Evolutionary conservation across 2,888 invertebrate species (phyloP).

Genomic region (Metalampra italica): DNA sequence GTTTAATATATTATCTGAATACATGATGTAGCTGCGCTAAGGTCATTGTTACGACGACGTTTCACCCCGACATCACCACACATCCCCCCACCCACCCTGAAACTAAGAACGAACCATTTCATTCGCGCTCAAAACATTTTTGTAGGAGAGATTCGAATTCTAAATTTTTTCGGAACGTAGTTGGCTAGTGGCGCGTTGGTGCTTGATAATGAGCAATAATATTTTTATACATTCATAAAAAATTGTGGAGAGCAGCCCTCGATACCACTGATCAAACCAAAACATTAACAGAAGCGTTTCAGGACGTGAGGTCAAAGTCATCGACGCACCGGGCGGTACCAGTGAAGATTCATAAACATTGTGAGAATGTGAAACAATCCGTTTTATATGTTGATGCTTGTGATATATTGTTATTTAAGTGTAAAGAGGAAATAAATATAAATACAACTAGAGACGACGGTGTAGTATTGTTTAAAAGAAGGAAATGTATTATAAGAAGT

Average conservation of each 20-base stretch:
- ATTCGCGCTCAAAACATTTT: constrained; percentile 62
- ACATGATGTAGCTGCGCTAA: constrained; percentile 76
- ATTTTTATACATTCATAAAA: constrained; percentile 77
- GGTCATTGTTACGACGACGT: constrained; percentile 56
- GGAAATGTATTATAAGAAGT: constrained; percentile 53
- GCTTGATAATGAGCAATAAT: constrained; percentile 78
- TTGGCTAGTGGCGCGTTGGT: constrained; percentile 76
- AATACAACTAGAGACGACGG: constrained; percentile 61
- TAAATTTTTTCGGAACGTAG: constrained; percentile 67
- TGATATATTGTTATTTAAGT: constrained; percentile 79
- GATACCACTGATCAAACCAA: constrained; percentile 22
- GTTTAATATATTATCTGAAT: constrained; percentile 44
- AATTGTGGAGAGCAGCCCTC: constrained; percentile 55
- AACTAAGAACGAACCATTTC: constrained; percentile 36
- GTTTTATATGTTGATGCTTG: constrained; percentile 75
- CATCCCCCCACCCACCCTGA: constrained; percentile 30
- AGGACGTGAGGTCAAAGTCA: constrained; percentile 60
- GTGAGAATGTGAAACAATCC: constrained; percentile 30
- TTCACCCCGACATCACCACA: constrained; percentile 39
- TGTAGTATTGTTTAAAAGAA: constrained; percentile 55
- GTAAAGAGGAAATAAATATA: constrained; percentile 71
- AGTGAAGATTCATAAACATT: constrained; percentile 9
- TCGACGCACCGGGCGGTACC: constrained; percentile 32
- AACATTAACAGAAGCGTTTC: constrained; percentile 25
- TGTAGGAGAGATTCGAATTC: constrained; percentile 65